These are phyloP conservation scores for Tribolium freemani DNA, from an alignment of 2,888 invertebrate species.

Conservation along the genomic window DNA sequence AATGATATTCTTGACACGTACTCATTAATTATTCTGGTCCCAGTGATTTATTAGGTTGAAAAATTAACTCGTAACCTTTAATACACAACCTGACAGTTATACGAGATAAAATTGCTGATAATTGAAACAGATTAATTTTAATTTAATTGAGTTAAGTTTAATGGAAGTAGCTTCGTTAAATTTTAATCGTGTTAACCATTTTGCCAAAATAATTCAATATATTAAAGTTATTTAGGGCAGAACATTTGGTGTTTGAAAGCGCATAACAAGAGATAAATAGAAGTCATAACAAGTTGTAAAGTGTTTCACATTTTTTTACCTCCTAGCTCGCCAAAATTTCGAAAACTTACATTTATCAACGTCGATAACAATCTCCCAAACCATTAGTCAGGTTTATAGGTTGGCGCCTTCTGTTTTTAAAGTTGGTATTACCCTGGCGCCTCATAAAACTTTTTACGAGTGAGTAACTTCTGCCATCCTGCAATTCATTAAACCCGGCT, in stretches of 20 bases:
- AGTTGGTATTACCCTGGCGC: not conserved
- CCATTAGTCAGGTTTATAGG: slow-evolving; percentile 8
- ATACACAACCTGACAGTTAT: not conserved
- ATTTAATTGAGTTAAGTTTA: not conserved
- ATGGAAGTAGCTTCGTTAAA: not conserved
- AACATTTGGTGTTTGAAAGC: no score
- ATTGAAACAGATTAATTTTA: slow-evolving; percentile 5
- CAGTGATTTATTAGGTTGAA: slow-evolving; percentile 3
- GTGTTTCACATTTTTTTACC: not conserved
- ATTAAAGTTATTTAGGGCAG: not conserved
- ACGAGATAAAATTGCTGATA: not conserved
- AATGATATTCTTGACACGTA: slow-evolving; percentile 4
- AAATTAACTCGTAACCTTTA: slow-evolving; percentile 1
- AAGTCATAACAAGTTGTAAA: not conserved
- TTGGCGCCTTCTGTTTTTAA: slow-evolving; percentile 19
- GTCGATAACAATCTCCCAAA: not conserved
- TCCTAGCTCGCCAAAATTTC: not conserved
- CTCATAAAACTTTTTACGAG: slow-evolving; percentile 31
- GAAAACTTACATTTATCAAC: not conserved
- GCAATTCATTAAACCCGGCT: slow-evolving; percentile 20
- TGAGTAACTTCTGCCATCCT: not conserved
- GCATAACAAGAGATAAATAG: not conserved
- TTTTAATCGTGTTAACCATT: not conserved
- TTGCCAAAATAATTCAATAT: not conserved
- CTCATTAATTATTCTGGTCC: slow-evolving; percentile 6